A percentile compares a stretch with the other conserved stretches of the same genome.
These are phyloP conservation scores for Neolamprologus cancellatus DNA, from an alignment of 2,113 vertebrate genomes.

Conservation along the genomic window DNA sequence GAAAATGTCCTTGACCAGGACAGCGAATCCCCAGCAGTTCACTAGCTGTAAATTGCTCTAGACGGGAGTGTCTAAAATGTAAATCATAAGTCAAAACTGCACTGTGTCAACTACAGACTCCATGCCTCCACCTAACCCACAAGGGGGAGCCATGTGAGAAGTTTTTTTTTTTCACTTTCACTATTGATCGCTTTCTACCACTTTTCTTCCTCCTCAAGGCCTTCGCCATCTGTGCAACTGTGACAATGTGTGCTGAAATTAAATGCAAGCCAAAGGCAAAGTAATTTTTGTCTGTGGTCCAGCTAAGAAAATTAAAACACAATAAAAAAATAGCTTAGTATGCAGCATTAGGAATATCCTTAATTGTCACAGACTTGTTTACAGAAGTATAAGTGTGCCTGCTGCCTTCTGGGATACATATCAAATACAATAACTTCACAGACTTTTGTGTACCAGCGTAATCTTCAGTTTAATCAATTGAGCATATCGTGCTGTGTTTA, in stretches of 20 bases:
- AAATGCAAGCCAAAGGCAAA: conserved; percentile 23
- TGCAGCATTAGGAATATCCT: conserved; percentile 3
- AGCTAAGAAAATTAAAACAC: background rate
- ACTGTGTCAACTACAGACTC: background rate
- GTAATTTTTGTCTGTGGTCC: conserved; percentile 19
- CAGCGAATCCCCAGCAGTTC: conserved; percentile 34
- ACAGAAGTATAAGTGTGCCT: conserved; percentile 23
- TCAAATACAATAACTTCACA: conserved; percentile 32
- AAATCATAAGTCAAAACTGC: conserved; percentile 4
- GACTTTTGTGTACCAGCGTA: background rate
- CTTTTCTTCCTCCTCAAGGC: conserved; percentile 4
- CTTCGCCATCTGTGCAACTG: conserved; percentile 3
- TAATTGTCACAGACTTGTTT: conserved; percentile 10
- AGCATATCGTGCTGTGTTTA: conserved; percentile 15
- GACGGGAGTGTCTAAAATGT: background rate
- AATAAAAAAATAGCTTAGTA: background rate
- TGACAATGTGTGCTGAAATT: background rate
- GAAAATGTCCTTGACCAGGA: conserved; percentile 42
- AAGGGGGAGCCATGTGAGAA: conserved; percentile 51
- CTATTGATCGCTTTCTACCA: conserved; percentile 20
- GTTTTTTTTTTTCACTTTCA: background rate
- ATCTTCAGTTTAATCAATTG: conserved; percentile 27
- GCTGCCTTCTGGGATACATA: conserved; percentile 34
- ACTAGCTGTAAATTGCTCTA: conserved; percentile 12
- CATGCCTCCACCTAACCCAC: conserved; percentile 11